Evolutionary conservation across 64 coral and sea anemone genomes (phyloP), one percentile per base, ranked within the genome.

Genomic region (Stichodactyla helianthus): DNA sequence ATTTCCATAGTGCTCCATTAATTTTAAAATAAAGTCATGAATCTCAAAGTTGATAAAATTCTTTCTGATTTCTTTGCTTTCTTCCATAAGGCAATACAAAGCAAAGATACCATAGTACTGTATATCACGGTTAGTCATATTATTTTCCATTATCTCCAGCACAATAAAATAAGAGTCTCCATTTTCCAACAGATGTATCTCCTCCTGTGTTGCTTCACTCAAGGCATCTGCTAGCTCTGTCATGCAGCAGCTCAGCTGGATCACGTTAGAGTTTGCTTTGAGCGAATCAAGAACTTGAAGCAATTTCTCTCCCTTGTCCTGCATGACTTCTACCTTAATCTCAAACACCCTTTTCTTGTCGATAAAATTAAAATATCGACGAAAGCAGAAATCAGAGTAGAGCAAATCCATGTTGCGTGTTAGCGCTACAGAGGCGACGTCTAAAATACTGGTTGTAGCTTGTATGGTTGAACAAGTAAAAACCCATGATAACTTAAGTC

Each of bases 101-200:
- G 62, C 84, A 87, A 82, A 92, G 23, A 53, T 77, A 6, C 85
- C 78, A 82, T 92, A 18, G 0, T 63, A 53, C 52, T 92, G 90
- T 82, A 92, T 87, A 68, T 86, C 86, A 52, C 27, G 53, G 50
- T 71, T 87, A 0, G 20, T 81, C 13, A 57, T 50, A 53, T 74
- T 15, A 13, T 55, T 25, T 4, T 51, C 51, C 90, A 92, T 92
- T 9, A 60, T 55, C 12, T 22, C 17, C 14, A 82, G 50, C 5
- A 92, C 78, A 5, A 79, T 87, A 1, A 22, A 0, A 23, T 87
- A 59, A 20, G 85, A 77, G 16, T 87, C 26, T 20, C 14, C 79
- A 17, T 17, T 25, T 81, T 86, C 83, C 77, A 92, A 23, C 2
- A 65, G 31, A 15, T 87, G 71, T 79, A 79, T 15, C 60, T 87